A percentile compares a stretch with the other conserved stretches of the same genome.
Conservation (phyloP, 2,113 vertebrate genomes). For the Amblyornis subalaris region DNA sequence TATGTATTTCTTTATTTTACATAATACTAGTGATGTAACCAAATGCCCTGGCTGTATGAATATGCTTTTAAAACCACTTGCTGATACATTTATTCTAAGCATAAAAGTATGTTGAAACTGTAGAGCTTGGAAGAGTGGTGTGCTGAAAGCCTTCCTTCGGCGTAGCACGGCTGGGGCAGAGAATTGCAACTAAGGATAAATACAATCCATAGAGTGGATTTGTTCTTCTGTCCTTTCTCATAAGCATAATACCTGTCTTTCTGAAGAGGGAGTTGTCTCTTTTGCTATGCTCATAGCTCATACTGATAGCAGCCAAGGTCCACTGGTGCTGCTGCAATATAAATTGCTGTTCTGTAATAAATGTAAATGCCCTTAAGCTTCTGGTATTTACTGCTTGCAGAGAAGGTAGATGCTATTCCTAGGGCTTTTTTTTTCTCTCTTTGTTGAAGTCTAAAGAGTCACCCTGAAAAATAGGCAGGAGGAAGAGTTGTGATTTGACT, state of each 20-base stretch:
- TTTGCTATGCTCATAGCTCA: neutral
- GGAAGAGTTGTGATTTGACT: neutral
- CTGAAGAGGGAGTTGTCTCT: neutral
- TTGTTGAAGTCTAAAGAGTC: neutral
- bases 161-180: neutral
- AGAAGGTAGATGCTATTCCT: neutral
- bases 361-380: neutral
- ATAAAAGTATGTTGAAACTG: neutral
- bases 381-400: neutral
- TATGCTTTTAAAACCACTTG: neutral
- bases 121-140: neutral
- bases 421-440: neutral
- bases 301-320: neutral
- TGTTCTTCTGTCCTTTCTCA: neutral
- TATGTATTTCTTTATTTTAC: no score
- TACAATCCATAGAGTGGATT: neutral
- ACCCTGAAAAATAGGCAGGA: neutral
- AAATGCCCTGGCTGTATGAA: neutral
- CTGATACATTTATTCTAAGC: neutral
- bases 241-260: neutral
- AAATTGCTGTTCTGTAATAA: neutral
- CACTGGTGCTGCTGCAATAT: neutral
- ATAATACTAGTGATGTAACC: neutral
- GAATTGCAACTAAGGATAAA: neutral
- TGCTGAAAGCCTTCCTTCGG: neutral